Base-by-base conservation (phyloP, 30 jellyfish, hydroid and myxozoan genomes). In the Aurelia sp. region DNA sequence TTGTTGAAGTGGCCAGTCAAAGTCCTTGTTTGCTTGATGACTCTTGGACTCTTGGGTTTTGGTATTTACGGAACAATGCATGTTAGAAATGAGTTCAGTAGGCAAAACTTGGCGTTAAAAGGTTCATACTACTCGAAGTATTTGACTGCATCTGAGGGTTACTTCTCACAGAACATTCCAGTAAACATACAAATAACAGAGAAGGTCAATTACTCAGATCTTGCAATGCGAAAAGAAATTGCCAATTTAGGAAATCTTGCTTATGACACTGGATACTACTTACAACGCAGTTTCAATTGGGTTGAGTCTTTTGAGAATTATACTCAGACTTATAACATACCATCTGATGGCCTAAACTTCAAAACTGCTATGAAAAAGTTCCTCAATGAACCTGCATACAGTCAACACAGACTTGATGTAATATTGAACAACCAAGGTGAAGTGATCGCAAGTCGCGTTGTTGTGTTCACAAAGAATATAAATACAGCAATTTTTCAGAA, bases 371-470 rank as follows among this genome's bases (percentile, higher is more conserved):
- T 38, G 3, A 38, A 38, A 7, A 7, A 38, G 9, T 38, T 38
- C 50, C 50, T 38, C 9, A 7, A 5, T 38, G 50, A 4, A 38
- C 50, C 50, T 2, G 67, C 48, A n/a, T 65, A 22, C 81, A 41
- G 61, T 27, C 96, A 78, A 63, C 91, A 85, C 83, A 73, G 62
- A 38, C 80, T 63, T 21, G 93, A 91, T 53, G 44, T 91, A 19
- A 82, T 72, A 24, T 69, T 85, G 22, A 73, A 79, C 63, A 44
- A 52, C 4, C 17, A 64, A 5, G 90, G 95, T 13, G 70, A 67
- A 0, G 80, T 94, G 4, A 65, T 31, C 20, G 99, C 99, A 19
- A 86, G 96, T 64, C 88, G 99, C 13, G 73, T 89, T 21, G 33
- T 90, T n/a, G 95, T 89, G 35, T 90, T 53, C 60, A 65, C 81